A percentile compares a stretch with the other conserved stretches of the same genome.
Conservation (phyloP, 2,113 vertebrate genomes). For the Micronycteris hirsuta region DNA sequence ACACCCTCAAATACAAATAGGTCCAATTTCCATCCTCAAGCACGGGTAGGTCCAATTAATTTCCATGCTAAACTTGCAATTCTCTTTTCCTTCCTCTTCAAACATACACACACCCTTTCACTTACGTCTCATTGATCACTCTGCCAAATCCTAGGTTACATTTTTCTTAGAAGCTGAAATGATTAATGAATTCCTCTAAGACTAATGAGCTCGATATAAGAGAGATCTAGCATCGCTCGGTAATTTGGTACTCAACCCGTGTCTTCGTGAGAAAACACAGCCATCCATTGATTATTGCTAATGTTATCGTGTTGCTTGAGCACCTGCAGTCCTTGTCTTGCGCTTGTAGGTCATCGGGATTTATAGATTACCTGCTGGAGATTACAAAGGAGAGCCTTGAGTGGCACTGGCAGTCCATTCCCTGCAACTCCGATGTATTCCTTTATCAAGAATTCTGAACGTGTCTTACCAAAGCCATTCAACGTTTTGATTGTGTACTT, state of each 20-base stretch:
- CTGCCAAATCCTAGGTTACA: conserved; percentile 48
- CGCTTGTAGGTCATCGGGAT: conserved; percentile 46
- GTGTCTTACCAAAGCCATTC: background rate
- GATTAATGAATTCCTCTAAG: conserved; percentile 60
- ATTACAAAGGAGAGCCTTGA: conserved; percentile 54
- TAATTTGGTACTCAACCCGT: conserved; percentile 62
- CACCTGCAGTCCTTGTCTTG: conserved; percentile 45
- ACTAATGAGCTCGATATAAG: conserved; percentile 57
- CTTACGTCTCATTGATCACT: conserved; percentile 39
- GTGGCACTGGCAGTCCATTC: conserved; percentile 23
- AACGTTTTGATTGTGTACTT: background rate
- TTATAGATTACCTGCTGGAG: conserved; percentile 68
- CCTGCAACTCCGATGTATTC: background rate
- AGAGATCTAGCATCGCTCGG: conserved; percentile 32
- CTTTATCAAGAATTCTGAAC: conserved; percentile 4
- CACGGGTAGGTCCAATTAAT: background rate
- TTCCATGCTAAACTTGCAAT: background rate
- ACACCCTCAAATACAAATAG: background rate
- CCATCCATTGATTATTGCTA: conserved; percentile 60
- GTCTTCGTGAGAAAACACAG: conserved; percentile 61
- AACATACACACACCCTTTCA: background rate
- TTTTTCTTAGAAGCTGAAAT: conserved; percentile 61
- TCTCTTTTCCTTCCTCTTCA: background rate
- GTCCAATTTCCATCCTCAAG: background rate
- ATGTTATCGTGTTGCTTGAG: conserved; percentile 50